Evolutionary conservation across 2,888 invertebrate species (phyloP).

Genomic region (Synergus umbraculus): DNA sequence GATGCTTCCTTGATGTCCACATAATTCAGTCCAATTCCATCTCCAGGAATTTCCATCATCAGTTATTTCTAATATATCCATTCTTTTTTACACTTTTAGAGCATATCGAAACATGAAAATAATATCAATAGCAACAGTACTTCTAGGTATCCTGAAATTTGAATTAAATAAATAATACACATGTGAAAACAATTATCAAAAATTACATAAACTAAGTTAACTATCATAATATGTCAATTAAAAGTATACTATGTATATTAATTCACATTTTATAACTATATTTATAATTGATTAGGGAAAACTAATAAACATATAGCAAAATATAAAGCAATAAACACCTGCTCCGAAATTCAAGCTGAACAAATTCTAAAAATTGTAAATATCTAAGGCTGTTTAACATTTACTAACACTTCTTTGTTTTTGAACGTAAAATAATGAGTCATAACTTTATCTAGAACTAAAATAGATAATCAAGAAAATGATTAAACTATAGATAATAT

Average conservation of each 20-base stretch:
- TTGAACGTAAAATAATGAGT: not conserved
- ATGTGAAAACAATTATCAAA: not conserved
- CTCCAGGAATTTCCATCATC: conserved; percentile 61
- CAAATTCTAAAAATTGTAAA: not conserved
- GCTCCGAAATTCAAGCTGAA: not conserved
- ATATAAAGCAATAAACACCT: not conserved
- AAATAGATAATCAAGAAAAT: not conserved
- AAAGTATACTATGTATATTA: not conserved
- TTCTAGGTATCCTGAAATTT: not conserved
- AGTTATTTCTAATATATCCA: conserved; percentile 45
- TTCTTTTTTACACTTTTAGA: conserved; percentile 33
- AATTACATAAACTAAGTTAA: not conserved
- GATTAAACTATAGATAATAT: not conserved
- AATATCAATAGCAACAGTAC: not conserved
- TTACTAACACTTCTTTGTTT: not conserved
- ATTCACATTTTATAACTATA: too few species aligned
- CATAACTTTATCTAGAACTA: not conserved
- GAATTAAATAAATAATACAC: not conserved
- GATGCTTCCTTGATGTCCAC: conserved; percentile 84
- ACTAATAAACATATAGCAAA: too few species aligned
- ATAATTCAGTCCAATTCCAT: conserved; percentile 88
- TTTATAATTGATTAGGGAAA: not conserved
- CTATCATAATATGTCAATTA: not conserved
- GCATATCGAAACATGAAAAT: not conserved
- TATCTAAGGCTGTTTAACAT: not conserved